Conservation (phyloP, 2,113 vertebrate genomes). For the Glaucomys volans region DNA sequence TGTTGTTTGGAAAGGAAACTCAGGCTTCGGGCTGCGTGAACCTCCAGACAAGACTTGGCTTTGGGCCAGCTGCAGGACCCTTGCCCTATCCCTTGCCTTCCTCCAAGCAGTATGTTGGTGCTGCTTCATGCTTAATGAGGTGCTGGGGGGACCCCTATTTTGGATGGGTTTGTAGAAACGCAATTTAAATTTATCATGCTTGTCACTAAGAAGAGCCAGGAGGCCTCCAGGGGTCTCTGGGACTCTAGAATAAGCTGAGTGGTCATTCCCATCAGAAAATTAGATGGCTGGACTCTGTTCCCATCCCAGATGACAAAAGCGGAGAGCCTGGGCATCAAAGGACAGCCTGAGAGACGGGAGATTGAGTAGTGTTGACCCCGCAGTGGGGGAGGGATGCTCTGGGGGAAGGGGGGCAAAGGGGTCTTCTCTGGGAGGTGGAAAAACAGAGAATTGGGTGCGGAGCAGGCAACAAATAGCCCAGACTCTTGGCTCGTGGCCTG, state of each 20-base stretch:
- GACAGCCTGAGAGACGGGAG: neutral
- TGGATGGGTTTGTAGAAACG: conserved; percentile 5
- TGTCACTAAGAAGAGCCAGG: conserved; percentile 1
- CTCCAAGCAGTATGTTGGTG: neutral
- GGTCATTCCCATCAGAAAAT: conserved; percentile 3
- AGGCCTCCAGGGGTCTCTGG: neutral
- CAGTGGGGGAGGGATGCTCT: neutral
- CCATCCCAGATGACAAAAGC: conserved; percentile 44
- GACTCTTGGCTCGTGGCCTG: conserved; percentile 70
- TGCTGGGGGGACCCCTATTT: neutral
- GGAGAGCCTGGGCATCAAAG: neutral
- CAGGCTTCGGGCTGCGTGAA: neutral
- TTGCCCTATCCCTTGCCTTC: neutral
- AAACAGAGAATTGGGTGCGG: conserved; percentile 52
- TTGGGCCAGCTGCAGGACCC: neutral
- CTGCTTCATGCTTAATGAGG: neutral
- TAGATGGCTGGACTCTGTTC: neutral
- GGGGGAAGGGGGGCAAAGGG: neutral
- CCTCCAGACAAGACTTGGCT: neutral
- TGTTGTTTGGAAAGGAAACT: neutral
- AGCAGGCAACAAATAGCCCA: conserved; percentile 66
- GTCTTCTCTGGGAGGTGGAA: conserved; percentile 62
- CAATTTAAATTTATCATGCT: neutral
- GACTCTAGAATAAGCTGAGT: neutral
- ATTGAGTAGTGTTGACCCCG: conserved; percentile 28